These are phyloP conservation scores for Spodoptera picta DNA, from an alignment of 2,888 invertebrate species.

Conservation along the genomic window DNA sequence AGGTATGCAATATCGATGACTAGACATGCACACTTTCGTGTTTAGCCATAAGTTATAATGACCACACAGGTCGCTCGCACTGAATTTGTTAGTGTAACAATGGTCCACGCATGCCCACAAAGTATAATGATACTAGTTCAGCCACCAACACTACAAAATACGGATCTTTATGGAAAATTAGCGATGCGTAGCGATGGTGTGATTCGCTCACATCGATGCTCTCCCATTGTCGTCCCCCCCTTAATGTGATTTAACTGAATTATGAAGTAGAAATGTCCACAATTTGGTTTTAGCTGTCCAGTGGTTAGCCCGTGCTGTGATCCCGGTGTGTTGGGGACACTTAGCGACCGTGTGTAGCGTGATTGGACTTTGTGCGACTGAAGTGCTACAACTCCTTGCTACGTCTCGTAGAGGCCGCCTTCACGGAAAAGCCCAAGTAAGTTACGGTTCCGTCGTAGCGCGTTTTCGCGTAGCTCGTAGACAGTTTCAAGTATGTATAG, in stretches of 20 bases:
- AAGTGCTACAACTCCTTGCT: constrained; percentile 75
- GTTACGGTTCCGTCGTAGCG: constrained; percentile 56
- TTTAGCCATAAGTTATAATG: constrained; percentile 58
- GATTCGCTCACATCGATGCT: constrained; percentile 87
- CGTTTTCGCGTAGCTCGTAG: constrained; percentile 12
- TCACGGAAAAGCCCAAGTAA: constrained; percentile 75
- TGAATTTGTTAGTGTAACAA: constrained; percentile 65
- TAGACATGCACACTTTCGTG: constrained; percentile 10
- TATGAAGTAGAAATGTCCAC: constrained; percentile 85
- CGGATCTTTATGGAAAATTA: constrained; percentile 81
- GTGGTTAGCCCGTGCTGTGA: constrained; percentile 74
- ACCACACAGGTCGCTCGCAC: constrained; percentile 68
- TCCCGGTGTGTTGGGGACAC: constrained; percentile 53
- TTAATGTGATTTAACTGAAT: constrained; percentile 87
- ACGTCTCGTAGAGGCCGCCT: constrained; percentile 72
- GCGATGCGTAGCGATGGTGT: constrained; percentile 86
- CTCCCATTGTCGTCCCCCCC: constrained; percentile 87
- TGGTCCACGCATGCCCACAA: constrained; percentile 67
- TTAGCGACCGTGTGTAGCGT: constrained; percentile 67
- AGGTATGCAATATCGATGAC: neutral
- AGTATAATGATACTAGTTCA: constrained; percentile 77
- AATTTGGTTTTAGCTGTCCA: constrained; percentile 83
- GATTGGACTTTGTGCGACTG: constrained; percentile 67
- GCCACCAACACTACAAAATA: constrained; percentile 75
- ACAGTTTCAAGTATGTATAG: neutral